phyloP scores from a whole-genome alignment of 2,797 vertebrate genomes.

The Loriculus beryllinus region DNA sequence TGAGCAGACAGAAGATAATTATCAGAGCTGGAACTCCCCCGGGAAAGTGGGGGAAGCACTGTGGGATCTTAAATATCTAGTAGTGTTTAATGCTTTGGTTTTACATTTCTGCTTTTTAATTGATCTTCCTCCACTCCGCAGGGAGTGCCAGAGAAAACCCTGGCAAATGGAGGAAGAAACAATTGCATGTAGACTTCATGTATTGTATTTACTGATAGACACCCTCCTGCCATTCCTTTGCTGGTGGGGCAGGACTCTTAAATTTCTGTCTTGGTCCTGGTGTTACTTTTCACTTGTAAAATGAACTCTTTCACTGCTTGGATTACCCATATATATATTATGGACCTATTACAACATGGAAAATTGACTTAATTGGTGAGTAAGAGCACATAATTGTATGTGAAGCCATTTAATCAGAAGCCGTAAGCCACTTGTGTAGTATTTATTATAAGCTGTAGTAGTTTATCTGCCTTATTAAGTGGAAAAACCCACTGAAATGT shows the following conservation, averaged over 20 bases:
- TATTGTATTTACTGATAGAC: not conserved
- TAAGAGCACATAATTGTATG: not conserved
- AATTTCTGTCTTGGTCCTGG: not conserved
- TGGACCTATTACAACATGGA: not conserved
- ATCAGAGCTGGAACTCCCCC: not conserved
- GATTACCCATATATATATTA: not conserved
- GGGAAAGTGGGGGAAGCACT: not conserved
- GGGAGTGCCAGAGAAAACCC: not conserved
- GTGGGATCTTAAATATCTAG: constrained; percentile 12
- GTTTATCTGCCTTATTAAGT: not conserved
- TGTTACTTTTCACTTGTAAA: not conserved
- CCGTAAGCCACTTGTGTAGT: not conserved
- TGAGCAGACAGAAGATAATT: constrained; percentile 42
- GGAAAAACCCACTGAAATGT: not conserved
- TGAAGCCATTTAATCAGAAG: not conserved
- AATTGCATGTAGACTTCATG: not conserved
- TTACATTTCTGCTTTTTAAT: constrained; percentile 43
- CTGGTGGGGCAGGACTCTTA: not conserved
- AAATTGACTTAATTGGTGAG: not conserved
- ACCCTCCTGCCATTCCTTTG: not conserved
- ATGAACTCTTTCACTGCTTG: not conserved
- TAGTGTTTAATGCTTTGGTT: not conserved
- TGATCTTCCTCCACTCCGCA: not conserved
- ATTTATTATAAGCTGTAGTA: not conserved
- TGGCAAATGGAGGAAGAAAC: not conserved